Evolutionary conservation across 2,797 vertebrate genomes (phyloP).

Genomic region (Psittacula echo): DNA sequence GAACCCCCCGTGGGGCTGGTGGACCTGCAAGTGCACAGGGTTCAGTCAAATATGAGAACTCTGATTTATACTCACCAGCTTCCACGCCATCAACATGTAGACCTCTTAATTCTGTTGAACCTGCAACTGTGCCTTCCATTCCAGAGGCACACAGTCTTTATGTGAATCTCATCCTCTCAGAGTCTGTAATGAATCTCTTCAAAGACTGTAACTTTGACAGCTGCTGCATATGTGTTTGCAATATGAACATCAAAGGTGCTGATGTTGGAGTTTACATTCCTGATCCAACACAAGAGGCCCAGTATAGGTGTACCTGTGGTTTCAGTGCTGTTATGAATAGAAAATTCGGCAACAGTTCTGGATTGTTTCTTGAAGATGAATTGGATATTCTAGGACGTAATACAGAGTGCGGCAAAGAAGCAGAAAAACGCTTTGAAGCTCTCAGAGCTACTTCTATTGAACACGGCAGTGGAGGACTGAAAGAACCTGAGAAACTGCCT

Average conservation of each 20-base stretch:
- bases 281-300: conserved; percentile 91
- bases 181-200: conserved; percentile 98
- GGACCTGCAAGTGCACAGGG: conserved; percentile 96
- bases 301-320: conserved; percentile 93
- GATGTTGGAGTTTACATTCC: conserved; percentile 97
- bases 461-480: conserved; percentile 81
- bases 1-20: conserved; percentile 89
- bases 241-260: conserved; percentile 98
- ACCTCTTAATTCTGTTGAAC: conserved; percentile 96
- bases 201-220: conserved; percentile 99
- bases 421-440: conserved; percentile 93
- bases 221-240: conserved; percentile 98
- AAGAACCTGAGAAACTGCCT: conserved; percentile 85
- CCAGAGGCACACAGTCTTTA: conserved; percentile 99
- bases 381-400: conserved; percentile 95
- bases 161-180: conserved; percentile 97
- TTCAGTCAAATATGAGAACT: conserved; percentile 96
- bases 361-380: conserved; percentile 97
- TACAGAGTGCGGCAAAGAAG: conserved; percentile 91
- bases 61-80: conserved; percentile 95
- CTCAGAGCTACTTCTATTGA: conserved; percentile 86
- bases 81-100: conserved; percentile 96
- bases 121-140: conserved; percentile 93
- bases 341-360: conserved; percentile 94
- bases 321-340: conserved; percentile 98